Base-by-base conservation (phyloP, 2,888 invertebrate genomes). In the Heliconius ethilla region DNA sequence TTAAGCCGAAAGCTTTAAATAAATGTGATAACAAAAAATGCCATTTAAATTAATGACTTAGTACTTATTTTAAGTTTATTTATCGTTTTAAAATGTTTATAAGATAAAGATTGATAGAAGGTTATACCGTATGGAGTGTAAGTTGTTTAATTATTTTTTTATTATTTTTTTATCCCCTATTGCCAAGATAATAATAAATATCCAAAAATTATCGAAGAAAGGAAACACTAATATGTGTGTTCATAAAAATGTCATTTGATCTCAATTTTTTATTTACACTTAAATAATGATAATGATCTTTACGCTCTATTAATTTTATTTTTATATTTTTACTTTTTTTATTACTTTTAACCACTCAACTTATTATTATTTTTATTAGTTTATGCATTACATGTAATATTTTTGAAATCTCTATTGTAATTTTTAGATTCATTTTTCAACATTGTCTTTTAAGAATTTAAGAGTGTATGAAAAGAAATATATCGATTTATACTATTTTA, bases 1-100 rank as follows among this genome's bases (percentile, higher is more conserved):
- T 79, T 51, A 81, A 81, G 27, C 75, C 77, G 33, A 80, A 74
- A 72, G 69, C 51, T 51, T 73, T 63, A 72, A 69, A 63, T 72
- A 80, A 59, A 59, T 59, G 63, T 67, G 40, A 40, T 63, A 25
- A 62, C 25, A 13, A 27, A 13, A 62, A 25, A 27, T 62, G 62
- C 62, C 62, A 25, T 62, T 62, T 62, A 62, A 27, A 27, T 63
- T 25, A 4, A 2, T 63, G 2, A 15, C 22, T 33, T 29, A 29
- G 65, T 33, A 63, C 25, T 63, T 22, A 66, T 33, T 3, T 15
- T 10, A 22, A 66, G 22, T 0, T 18, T 18, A 45, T 45, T 45
- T 45, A 13, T 45, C 15, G 45, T 15, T 45, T 45, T 45, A 13
- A 13, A 45, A 45, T 13, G 45, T 45, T 45, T 45, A 45, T 55